Conservation (phyloP, 2,888 invertebrate species). For the Glyphotaelius pellucidus region DNA sequence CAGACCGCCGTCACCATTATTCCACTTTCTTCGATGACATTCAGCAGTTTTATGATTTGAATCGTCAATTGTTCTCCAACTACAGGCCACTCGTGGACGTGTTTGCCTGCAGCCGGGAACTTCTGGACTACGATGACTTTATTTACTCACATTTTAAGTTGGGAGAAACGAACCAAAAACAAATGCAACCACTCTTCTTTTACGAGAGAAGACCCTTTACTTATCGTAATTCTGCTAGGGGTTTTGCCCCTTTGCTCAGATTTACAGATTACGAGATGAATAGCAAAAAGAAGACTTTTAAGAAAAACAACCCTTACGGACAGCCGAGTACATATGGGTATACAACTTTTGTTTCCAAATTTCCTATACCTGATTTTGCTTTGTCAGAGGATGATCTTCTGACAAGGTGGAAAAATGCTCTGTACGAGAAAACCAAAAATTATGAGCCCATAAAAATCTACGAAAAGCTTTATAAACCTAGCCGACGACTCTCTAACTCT, state of each 20-base stretch:
- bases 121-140: constrained; percentile 67
- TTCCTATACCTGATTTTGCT: constrained; percentile 68
- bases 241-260: constrained; percentile 35
- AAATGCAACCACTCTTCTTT: constrained; percentile 67
- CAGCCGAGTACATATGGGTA: constrained; percentile 49
- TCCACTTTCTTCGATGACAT: constrained; percentile 65
- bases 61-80: constrained; percentile 56
- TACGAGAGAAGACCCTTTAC: constrained; percentile 57
- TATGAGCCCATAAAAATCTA: constrained; percentile 67
- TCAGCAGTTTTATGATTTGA: constrained; percentile 63
- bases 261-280: constrained; percentile 65
- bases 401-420: constrained; percentile 65
- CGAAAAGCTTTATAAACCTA: constrained; percentile 68
- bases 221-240: constrained; percentile 62
- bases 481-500: constrained; percentile 64
- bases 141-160: constrained; percentile 62
- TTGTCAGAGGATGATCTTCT: constrained; percentile 67
- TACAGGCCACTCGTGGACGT: constrained; percentile 65
- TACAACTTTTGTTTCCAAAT: constrained; percentile 60
- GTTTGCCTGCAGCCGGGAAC: constrained; percentile 63
- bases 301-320: constrained; percentile 62
- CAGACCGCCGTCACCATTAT: constrained; percentile 63
- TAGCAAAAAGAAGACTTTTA: constrained; percentile 61
- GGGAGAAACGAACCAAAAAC: constrained; percentile 64
- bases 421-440: constrained; percentile 66